Evolutionary conservation across 2,888 invertebrate species (phyloP).

Genomic region (Nomada ruficornis): DNA sequence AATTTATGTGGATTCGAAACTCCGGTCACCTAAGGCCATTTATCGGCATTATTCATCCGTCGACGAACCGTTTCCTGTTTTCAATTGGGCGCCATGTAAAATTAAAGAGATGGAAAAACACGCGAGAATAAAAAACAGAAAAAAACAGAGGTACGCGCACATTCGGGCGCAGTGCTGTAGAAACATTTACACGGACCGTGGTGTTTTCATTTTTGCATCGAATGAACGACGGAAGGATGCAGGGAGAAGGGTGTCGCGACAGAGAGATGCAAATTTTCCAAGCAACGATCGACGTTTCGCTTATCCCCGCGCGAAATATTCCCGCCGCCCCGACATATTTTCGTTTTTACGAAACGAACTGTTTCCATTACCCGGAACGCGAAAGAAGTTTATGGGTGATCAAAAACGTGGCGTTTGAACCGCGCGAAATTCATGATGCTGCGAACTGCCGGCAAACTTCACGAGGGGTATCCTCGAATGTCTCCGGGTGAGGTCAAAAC

Average conservation of each 20-base stretch:
- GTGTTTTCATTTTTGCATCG: background rate
- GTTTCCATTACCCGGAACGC: slow-evolving; percentile 2
- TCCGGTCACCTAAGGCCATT: slow-evolving; percentile 19
- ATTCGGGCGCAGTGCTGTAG: background rate
- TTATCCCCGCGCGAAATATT: background rate
- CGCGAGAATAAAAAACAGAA: background rate
- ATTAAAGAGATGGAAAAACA: background rate
- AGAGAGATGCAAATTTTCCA: background rate
- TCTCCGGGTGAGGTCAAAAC: slow-evolving; percentile 14
- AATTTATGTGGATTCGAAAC: slow-evolving; percentile 28
- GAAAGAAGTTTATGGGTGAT: slow-evolving; percentile 49
- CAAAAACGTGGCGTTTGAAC: slow-evolving; percentile 50
- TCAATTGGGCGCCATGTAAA: background rate
- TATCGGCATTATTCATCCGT: slow-evolving; percentile 25
- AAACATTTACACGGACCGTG: slow-evolving; percentile 18
- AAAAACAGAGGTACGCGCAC: background rate
- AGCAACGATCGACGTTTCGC: background rate
- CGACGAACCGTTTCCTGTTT: slow-evolving; percentile 1
- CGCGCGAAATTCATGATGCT: slow-evolving; percentile 39
- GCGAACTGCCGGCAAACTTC: slow-evolving; percentile 5
- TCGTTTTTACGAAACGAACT: slow-evolving; percentile 3
- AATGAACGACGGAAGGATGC: background rate
- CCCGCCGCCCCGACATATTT: slow-evolving; percentile 15
- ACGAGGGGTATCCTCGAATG: background rate
- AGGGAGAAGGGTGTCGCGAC: background rate